Evolutionary conservation across 2,888 invertebrate species (phyloP).

Genomic region (Physocephala rufipes): DNA sequence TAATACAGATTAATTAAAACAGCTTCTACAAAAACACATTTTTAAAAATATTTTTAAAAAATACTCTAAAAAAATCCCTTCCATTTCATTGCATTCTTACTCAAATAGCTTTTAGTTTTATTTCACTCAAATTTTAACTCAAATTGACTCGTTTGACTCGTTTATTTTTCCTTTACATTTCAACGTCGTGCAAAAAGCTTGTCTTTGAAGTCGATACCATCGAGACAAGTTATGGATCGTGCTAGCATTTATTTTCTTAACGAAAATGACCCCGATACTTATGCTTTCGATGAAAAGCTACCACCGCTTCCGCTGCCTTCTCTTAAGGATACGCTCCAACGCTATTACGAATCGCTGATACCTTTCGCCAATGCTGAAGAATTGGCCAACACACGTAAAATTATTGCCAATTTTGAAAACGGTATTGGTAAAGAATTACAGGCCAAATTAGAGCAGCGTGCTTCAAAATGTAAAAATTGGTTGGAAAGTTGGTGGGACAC

Average conservation of each 20-base stretch:
- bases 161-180: not conserved
- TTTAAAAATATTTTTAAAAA: too few relatives aligned
- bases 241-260: constrained; percentile 56
- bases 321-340: constrained; percentile 67
- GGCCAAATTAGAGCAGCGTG: constrained; percentile 64
- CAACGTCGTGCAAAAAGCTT: not conserved
- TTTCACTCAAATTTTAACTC: too few relatives aligned
- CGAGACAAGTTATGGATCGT: constrained; percentile 56
- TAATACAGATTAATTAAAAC: too few relatives aligned
- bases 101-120: too few relatives aligned
- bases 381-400: constrained; percentile 61
- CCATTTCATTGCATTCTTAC: too few relatives aligned
- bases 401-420: constrained; percentile 67
- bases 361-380: constrained; percentile 67
- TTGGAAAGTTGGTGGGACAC: constrained; percentile 70
- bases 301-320: constrained; percentile 69
- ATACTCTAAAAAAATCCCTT: too few relatives aligned
- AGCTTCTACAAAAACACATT: too few relatives aligned
- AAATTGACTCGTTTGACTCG: too few relatives aligned
- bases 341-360: constrained; percentile 68
- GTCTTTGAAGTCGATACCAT: too few relatives aligned
- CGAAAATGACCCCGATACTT: constrained; percentile 64
- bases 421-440: constrained; percentile 68
- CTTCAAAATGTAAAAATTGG: constrained; percentile 68
- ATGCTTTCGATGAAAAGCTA: constrained; percentile 67